Percentiles rank a stretch among this genome's conserved stretches.
phyloP scores from a whole-genome alignment of 2,888 invertebrate species.

The Dichetophora obliterata region DNA sequence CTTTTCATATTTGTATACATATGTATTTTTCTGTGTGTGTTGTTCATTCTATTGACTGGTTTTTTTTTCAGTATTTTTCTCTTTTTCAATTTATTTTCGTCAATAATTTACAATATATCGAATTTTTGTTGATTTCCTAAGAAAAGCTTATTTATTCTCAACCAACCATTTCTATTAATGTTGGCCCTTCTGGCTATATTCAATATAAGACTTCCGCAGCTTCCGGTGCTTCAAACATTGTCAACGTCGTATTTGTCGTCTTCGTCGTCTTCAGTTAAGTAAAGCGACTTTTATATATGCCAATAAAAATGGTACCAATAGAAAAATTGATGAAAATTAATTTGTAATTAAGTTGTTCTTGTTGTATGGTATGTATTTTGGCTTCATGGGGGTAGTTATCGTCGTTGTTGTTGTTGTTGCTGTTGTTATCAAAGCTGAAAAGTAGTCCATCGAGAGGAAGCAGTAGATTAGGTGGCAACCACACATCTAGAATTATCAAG shows the following conservation, averaged over 20 bases:
- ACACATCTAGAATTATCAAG: constrained; percentile 2
- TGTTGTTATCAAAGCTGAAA: not conserved
- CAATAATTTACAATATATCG: constrained; percentile 28
- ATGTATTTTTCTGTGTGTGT: not conserved
- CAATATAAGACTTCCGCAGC: not conserved
- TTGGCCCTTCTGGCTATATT: too few species aligned
- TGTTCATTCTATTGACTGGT: not conserved
- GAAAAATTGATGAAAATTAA: constrained; percentile 31
- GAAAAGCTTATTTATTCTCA: constrained; percentile 5
- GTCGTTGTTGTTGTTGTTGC: not conserved
- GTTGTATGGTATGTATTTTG: not conserved
- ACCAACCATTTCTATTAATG: not conserved
- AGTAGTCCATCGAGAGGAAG: not conserved
- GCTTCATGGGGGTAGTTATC: not conserved
- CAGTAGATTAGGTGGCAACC: not conserved
- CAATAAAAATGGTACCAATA: constrained; percentile 11
- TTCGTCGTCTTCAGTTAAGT: not conserved
- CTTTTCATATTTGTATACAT: not conserved
- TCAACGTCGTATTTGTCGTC: not conserved
- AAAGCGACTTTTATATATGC: constrained; percentile 7
- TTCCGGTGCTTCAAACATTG: not conserved
- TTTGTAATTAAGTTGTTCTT: constrained; percentile 32
- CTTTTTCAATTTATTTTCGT: constrained; percentile 19
- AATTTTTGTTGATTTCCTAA: constrained; percentile 20
- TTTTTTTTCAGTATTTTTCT: not conserved